Evolutionary conservation across 2,888 invertebrate species (phyloP).

Genomic region (Seira sanloemensis): DNA sequence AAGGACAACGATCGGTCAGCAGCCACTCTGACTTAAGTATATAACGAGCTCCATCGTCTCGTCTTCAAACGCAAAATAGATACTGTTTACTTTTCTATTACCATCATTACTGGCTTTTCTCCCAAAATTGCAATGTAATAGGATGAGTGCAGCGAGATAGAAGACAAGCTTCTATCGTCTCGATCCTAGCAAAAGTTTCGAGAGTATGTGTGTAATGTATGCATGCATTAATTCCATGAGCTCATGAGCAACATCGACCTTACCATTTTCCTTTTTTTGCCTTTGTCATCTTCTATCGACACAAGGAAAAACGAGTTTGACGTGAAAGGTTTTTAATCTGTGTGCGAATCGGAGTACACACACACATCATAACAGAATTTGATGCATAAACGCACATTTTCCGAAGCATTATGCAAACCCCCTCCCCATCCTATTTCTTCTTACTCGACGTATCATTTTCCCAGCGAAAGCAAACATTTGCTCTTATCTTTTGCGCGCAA

Average conservation of each 20-base stretch:
- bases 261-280: neutral
- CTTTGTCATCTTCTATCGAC: neutral
- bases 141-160: neutral
- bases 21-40: neutral
- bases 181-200: neutral
- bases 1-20: neutral
- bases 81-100: constrained; percentile 9
- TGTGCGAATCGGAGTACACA: constrained; percentile 4
- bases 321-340: constrained; percentile 9
- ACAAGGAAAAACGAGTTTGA: neutral
- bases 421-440: neutral
- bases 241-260: constrained; percentile 2
- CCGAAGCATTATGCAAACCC: constrained; percentile 13
- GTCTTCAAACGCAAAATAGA: neutral
- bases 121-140: neutral
- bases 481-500: constrained; percentile 31
- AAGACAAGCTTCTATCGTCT: neutral
- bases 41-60: neutral
- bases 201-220: neutral
- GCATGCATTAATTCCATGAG: neutral
- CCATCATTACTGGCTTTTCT: neutral
- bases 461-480: constrained; percentile 22
- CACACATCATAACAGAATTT: constrained; percentile 2
- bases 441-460: constrained; percentile 10
- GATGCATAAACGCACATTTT: constrained; percentile 13